These are phyloP conservation scores for Phaenicophaeus curvirostris DNA, from an alignment of 2,797 vertebrate genomes.

Conservation along the genomic window DNA sequence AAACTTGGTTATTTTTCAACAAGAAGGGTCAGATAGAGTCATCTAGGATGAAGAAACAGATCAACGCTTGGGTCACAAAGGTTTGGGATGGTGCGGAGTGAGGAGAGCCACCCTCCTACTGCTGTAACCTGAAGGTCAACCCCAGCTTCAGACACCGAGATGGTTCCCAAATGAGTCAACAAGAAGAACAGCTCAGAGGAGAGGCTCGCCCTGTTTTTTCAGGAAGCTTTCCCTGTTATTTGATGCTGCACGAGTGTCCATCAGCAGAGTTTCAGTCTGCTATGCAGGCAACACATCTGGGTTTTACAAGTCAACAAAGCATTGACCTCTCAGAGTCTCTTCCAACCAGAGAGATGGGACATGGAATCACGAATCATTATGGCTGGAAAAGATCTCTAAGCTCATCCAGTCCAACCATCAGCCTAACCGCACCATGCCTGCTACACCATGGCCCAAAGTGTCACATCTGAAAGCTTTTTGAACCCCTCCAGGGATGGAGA, in stretches of 20 bases:
- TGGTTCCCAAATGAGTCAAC: neutral
- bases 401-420: too few relatives aligned
- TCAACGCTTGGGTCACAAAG: neutral
- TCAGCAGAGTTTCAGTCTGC: neutral
- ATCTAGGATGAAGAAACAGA: neutral
- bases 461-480: too few relatives aligned
- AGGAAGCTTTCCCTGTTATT: slow-evolving; percentile 8
- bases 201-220: neutral
- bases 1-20: neutral
- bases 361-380: too few relatives aligned
- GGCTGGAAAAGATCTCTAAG: too few relatives aligned
- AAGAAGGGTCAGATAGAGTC: neutral
- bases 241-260: neutral
- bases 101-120: neutral
- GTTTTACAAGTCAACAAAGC: neutral
- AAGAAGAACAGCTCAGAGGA: neutral
- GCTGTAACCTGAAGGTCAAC: neutral
- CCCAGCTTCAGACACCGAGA: neutral
- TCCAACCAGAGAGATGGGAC: fast-evolving
- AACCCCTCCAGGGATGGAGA: too few relatives aligned
- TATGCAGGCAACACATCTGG: neutral
- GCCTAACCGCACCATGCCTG: too few relatives aligned
- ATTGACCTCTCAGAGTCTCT: neutral
- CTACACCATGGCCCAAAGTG: too few relatives aligned
- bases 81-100: neutral